Conservation (phyloP, 2,888 invertebrate genomes). For the Sepiola atlantica region DNA sequence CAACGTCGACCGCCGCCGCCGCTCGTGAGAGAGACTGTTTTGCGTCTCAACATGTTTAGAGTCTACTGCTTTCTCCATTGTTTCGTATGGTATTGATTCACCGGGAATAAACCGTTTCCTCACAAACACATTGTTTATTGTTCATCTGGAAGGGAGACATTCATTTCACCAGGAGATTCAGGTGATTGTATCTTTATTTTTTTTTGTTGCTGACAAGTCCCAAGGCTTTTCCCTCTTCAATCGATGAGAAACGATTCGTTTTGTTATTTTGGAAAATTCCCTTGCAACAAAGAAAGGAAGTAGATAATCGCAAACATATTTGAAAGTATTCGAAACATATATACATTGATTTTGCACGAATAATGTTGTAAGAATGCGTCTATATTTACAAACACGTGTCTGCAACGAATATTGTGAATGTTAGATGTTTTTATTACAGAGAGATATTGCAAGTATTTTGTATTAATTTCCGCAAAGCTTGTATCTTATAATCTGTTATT, state of each 20-base stretch:
- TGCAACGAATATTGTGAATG: not conserved
- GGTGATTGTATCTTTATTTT: not conserved
- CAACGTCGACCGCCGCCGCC: not conserved
- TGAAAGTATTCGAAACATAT: not conserved
- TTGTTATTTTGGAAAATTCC: not conserved
- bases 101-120: not conserved
- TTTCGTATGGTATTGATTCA: not conserved
- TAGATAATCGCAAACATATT: not conserved
- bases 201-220: not conserved
- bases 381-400: not conserved
- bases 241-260: not conserved
- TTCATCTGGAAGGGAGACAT: not conserved
- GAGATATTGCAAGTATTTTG: too few relatives aligned
- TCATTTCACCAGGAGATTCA: not conserved
- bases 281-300: not conserved
- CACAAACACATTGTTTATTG: conserved; percentile 1
- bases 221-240: not conserved
- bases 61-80: conserved; percentile 4
- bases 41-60: not conserved
- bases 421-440: too few relatives aligned
- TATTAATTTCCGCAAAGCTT: too few relatives aligned
- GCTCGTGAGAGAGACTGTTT: not conserved
- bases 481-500: too few relatives aligned
- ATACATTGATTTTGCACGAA: not conserved
- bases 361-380: not conserved